Evolutionary conservation across 2,113 vertebrate species (phyloP), one percentile per base, ranked within the genome.

Genomic region (Otis tarda): DNA sequence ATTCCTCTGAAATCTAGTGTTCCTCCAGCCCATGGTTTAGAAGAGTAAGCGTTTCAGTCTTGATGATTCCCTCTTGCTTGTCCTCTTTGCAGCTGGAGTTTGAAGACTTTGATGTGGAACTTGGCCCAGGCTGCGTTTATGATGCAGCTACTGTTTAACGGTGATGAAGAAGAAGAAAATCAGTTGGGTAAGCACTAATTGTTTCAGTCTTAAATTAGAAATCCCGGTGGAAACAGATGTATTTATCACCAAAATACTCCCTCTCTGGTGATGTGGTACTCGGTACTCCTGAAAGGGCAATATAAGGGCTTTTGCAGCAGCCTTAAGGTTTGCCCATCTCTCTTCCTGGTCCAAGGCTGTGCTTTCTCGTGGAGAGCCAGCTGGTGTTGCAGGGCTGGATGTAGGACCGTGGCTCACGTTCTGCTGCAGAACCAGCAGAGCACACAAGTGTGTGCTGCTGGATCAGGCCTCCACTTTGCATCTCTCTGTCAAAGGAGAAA

Each of bases 41-140:
- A 59, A 80, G 27, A 28, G 22, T 49, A 31, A 37, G 27, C n/a
- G 11, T 59, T 90, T 83, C 24, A n/a, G 28, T 79, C 49, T 43
- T 68, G 30, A 50, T 16, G 35, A 61, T 50, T 76, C 10, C 12
- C 9, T 60, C 49, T 76, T 57, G n/a, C 57, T 83, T 63, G 37
- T 35, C 24, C 8, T 9, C 49, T 83, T 89, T 47, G 27, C 79
- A 96, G 89, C 30, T 94, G 41, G 41, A 82, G 12, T 80, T 97
- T 81, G 75, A 90, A 90, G 94, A 63, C 49, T 87, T 87, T 91
- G 64, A 87, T 9, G 28, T 74, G 67, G 60, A 86, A 55, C 45
- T 80, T 30, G 76, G 55, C 16, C 16, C 27, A 17, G 30, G 56
- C 33, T 97, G 79, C 18, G 35, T 76, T 83, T 93, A 75, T 14